phyloP scores from a whole-genome alignment of 2,888 invertebrate species.

The Agriotes lineatus region DNA sequence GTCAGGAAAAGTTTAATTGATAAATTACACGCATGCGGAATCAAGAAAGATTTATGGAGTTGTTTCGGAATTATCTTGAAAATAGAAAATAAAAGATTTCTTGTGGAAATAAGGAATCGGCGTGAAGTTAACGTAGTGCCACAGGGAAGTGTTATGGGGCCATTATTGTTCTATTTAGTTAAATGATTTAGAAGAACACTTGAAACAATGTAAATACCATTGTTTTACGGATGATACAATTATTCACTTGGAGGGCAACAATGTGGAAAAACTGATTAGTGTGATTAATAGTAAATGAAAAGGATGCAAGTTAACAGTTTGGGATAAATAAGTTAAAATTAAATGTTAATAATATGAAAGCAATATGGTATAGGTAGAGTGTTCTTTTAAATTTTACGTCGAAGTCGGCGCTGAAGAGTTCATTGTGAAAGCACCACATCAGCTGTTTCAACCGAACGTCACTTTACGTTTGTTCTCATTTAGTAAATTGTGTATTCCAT shows the following conservation, averaged over 20 bases:
- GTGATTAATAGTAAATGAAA: not conserved
- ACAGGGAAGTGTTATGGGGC: not conserved
- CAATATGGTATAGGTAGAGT: too few species aligned
- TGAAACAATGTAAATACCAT: not conserved
- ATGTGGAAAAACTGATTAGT: not conserved
- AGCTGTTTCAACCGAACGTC: too few species aligned
- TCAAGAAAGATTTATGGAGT: too few species aligned
- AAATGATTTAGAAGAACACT: not conserved
- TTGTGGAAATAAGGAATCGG: not conserved
- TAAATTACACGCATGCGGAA: not conserved
- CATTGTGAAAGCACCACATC: too few species aligned
- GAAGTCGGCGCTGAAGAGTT: too few species aligned
- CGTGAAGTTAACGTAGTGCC: not conserved
- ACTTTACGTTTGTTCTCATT: too few species aligned
- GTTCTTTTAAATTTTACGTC: too few species aligned
- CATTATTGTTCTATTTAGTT: not conserved
- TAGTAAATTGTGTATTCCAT: too few species aligned
- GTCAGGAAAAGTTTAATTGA: not conserved
- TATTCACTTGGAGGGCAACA: not conserved
- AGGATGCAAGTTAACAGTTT: not conserved
- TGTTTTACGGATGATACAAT: slow-evolving; percentile 1
- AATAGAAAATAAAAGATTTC: not conserved
- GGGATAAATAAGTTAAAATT: not conserved
- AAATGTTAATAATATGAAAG: not conserved
- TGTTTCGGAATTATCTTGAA: too few species aligned